Percentiles rank a stretch among this genome's conserved stretches.
Evolutionary conservation across 2,797 vertebrate genomes (phyloP).

Genomic region (Poeciliopsis turneri): DNA sequence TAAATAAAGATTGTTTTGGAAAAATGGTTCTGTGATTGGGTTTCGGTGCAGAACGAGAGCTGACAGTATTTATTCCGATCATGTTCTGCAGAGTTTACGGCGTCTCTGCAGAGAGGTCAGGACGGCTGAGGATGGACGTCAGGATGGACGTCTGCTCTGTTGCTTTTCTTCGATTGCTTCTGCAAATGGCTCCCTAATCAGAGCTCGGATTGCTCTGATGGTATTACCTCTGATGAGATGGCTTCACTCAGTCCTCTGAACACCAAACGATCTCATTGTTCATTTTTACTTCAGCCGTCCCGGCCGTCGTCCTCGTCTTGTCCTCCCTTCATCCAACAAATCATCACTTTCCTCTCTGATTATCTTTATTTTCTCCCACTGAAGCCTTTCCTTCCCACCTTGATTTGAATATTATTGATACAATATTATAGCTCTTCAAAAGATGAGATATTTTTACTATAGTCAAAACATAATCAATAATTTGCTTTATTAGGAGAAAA

Average conservation of each 20-base stretch:
- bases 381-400: not conserved
- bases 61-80: not conserved
- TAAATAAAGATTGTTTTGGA: not conserved
- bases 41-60: not conserved
- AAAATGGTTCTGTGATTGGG: not conserved
- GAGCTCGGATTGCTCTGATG: slow-evolving; percentile 3
- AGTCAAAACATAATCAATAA: not conserved
- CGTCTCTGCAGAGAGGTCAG: not conserved
- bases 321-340: not conserved
- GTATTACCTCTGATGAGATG: slow-evolving; percentile 4
- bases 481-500: not conserved
- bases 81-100: not conserved
- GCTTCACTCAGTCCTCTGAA: not conserved
- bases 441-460: not conserved
- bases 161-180: slow-evolving; percentile 12
- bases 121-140: not conserved
- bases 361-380: not conserved
- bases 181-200: slow-evolving; percentile 8
- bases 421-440: not conserved
- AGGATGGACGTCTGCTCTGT: not conserved
- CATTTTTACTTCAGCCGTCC: not conserved
- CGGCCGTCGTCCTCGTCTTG: not conserved
- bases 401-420: not conserved
- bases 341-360: not conserved
- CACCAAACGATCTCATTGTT: not conserved